phyloP scores from a whole-genome alignment of 2,797 vertebrate genomes.

The Centropyge bicolor region DNA sequence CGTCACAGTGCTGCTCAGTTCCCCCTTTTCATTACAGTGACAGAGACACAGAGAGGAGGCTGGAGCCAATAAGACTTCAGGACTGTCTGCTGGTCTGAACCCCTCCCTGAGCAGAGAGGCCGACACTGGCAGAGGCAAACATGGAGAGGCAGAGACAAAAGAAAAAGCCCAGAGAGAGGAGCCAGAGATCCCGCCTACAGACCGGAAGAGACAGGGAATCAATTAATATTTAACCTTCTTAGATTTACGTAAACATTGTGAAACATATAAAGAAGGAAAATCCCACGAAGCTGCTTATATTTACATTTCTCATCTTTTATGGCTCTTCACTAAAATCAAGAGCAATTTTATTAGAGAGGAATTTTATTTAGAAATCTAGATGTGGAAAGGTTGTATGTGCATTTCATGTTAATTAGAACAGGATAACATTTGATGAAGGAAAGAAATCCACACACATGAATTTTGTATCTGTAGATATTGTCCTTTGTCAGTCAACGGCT shows the following conservation, averaged over 20 bases:
- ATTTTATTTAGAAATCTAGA: too few relatives aligned
- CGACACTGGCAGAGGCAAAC: conserved; percentile 14
- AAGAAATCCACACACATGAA: too few relatives aligned
- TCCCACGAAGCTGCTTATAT: too few relatives aligned
- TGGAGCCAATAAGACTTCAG: conserved; percentile 66
- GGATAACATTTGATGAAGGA: too few relatives aligned
- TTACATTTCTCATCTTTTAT: too few relatives aligned
- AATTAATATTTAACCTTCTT: conserved; percentile 10
- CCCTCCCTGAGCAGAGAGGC: conserved; percentile 52
- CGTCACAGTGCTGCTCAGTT: conserved; percentile 63
- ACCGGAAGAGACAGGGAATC: background rate
- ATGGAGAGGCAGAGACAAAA: conserved; percentile 47
- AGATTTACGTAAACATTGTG: background rate
- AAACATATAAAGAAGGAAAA: background rate
- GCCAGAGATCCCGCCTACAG: background rate
- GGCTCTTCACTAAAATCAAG: too few relatives aligned
- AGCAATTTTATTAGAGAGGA: too few relatives aligned
- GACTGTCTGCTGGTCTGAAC: conserved; percentile 50
- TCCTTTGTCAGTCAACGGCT: too few relatives aligned
- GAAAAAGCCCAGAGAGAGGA: conserved; percentile 21
- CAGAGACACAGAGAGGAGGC: conserved; percentile 34
- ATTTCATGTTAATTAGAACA: too few relatives aligned
- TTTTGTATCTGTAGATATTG: too few relatives aligned
- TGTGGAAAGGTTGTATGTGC: too few relatives aligned
- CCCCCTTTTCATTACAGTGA: conserved; percentile 62